phyloP scores from a whole-genome alignment of 2,797 vertebrate species.

The Peromyscus nudipes region DNA sequence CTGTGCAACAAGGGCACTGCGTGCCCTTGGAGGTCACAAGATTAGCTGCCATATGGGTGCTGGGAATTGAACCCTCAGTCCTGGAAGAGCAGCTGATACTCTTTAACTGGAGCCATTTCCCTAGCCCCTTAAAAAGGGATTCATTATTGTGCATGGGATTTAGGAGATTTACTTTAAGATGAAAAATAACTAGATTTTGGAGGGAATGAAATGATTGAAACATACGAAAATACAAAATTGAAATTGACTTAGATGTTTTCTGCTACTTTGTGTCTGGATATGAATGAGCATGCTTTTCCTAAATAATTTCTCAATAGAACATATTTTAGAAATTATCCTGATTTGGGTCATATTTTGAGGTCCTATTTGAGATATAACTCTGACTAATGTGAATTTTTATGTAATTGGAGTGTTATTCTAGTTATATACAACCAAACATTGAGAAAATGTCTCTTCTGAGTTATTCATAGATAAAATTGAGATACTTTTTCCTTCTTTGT shows the following conservation, averaged over 20 bases:
- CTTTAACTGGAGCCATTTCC: neutral
- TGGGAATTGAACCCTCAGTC: neutral
- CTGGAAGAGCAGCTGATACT: neutral
- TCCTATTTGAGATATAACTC: constrained; percentile 17
- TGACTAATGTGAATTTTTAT: constrained; percentile 44
- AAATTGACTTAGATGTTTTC: constrained; percentile 28
- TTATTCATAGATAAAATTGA: constrained; percentile 42
- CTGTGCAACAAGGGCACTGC: neutral
- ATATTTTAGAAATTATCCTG: neutral
- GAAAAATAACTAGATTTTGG: constrained; percentile 31
- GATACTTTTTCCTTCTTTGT: neutral
- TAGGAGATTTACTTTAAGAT: constrained; percentile 40
- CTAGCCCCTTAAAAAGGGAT: neutral
- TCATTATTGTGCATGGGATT: constrained; percentile 25
- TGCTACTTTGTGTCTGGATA: constrained; percentile 42
- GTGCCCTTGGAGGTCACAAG: neutral
- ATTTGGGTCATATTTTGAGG: neutral
- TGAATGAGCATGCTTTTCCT: neutral
- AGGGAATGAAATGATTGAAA: constrained; percentile 6
- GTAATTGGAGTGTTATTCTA: constrained; percentile 4
- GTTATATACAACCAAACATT: constrained; percentile 14
- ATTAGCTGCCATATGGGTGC: neutral
- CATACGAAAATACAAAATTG: constrained; percentile 1
- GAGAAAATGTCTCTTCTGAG: neutral
- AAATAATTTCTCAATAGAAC: neutral